These are phyloP conservation scores for Tadarida brasiliensis DNA, from an alignment of 2,797 vertebrate species.

Conservation along the genomic window DNA sequence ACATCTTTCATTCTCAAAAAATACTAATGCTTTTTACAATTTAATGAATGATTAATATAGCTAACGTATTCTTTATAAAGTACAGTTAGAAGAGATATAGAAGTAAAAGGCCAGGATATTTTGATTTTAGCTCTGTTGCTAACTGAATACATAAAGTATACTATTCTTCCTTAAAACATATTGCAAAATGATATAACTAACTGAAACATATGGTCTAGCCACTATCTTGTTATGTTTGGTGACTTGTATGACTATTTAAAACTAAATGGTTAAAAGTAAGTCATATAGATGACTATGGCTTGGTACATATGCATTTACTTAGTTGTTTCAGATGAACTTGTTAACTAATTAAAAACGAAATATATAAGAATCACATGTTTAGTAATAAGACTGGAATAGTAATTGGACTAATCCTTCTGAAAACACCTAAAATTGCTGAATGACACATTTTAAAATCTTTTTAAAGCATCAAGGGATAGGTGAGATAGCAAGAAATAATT, in stretches of 20 bases:
- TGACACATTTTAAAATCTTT: neutral
- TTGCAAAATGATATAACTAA: neutral
- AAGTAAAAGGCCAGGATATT: neutral
- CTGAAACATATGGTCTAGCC: neutral
- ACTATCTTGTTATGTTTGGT: neutral
- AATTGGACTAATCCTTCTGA: neutral
- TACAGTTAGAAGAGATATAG: neutral
- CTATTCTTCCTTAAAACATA: neutral
- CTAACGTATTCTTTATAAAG: neutral
- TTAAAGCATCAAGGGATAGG: neutral
- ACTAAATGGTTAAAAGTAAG: neutral
- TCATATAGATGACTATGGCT: neutral
- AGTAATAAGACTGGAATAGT: neutral
- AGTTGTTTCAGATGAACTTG: neutral
- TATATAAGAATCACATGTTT: neutral
- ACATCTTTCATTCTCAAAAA: neutral
- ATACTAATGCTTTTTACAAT: neutral
- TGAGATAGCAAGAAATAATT: neutral
- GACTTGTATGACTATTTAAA: neutral
- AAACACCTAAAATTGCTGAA: neutral
- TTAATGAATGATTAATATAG: neutral
- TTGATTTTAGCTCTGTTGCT: neutral
- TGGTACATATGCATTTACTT: neutral
- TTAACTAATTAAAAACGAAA: neutral
- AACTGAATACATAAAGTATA: neutral